Evolutionary conservation across 2,797 vertebrate genomes (phyloP).

Genomic region (Apodemus agrarius): DNA sequence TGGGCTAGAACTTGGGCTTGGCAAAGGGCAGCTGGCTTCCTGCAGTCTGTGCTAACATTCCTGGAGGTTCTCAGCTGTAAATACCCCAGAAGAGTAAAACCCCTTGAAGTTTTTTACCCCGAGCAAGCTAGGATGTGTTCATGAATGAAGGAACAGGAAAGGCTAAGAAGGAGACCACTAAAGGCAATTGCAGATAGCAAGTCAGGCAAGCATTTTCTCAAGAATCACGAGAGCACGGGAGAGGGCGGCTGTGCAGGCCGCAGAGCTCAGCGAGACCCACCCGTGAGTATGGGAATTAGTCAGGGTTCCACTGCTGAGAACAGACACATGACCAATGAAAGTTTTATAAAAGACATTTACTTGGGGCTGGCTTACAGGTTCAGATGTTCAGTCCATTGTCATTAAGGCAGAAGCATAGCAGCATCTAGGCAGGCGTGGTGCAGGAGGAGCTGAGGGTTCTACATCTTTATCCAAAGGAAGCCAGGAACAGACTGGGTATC

Average conservation of each 20-base stretch:
- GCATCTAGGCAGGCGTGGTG: no score
- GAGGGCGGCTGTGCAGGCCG: neutral
- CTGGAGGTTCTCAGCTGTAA: neutral
- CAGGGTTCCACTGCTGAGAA: no score
- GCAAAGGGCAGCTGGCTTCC: constrained; percentile 6
- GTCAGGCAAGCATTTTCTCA: neutral
- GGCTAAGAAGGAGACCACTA: neutral
- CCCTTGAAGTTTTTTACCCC: neutral
- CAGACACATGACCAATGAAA: no score
- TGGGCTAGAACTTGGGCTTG: neutral
- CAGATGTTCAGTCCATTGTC: no score
- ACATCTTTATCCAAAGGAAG: no score
- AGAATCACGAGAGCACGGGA: neutral
- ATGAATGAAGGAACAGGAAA: constrained; percentile 44
- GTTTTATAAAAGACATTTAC: no score
- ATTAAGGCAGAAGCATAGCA: no score
- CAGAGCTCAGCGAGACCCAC: neutral
- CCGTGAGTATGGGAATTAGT: neutral
- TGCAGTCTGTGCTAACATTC: neutral
- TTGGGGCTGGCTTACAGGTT: no score
- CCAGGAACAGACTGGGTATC: no score
- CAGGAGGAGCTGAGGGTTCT: no score
- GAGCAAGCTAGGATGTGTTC: constrained; percentile 35
- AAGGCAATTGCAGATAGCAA: neutral
- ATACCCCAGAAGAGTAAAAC: neutral